Evolutionary conservation across 2,888 invertebrate genomes (phyloP), one percentile per base, ranked within the genome.

Genomic region (Trypoxylon attenuatum): DNA sequence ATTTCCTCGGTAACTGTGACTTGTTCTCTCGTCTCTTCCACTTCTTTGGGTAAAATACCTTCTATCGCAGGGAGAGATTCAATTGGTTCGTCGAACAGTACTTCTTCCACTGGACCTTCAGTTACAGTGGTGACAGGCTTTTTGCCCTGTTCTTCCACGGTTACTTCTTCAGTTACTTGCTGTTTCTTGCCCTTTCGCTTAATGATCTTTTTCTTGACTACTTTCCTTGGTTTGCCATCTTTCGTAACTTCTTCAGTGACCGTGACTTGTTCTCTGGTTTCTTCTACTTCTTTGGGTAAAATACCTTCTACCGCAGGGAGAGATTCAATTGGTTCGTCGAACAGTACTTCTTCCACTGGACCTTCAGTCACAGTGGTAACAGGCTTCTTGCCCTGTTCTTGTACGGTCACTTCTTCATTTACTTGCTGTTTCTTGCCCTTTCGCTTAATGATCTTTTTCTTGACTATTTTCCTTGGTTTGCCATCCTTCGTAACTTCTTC

Each of bases 401-500:
- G n/a, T 2, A 33, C 33, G 10, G 33, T 33, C 0, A 33, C 33
- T 33, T 33, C 33, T 33, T 33, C 33, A 0, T 87, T 87, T 0
- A 87, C 82, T 76, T 88, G 85, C 21, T 88, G 86, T 49, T 83
- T 83, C 5, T 80, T 81, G n/a, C 86, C 87, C 53, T 87, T 79
- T 10, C 77, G 85, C 63, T 85, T 88, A 47, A 83, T 87, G 4
- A 86, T 80, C 6, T 79, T 84, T 69, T 86, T 85, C 13, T 86
- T 88, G 19, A 78, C 87, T 52, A 56, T 73, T 70, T 65, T 83
- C 42, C 81, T 79, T 0, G 57, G 71, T 47, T 62, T 74, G 0
- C 69, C 71, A 27, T 71, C 63, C 3, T 50, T 51, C 21, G 87
- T 88, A 1, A 84, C 67, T 25, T 88, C 71, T 56, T 83, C 79